phyloP scores from a whole-genome alignment of 2,888 invertebrate genomes.

The Drosophila gaucha region DNA sequence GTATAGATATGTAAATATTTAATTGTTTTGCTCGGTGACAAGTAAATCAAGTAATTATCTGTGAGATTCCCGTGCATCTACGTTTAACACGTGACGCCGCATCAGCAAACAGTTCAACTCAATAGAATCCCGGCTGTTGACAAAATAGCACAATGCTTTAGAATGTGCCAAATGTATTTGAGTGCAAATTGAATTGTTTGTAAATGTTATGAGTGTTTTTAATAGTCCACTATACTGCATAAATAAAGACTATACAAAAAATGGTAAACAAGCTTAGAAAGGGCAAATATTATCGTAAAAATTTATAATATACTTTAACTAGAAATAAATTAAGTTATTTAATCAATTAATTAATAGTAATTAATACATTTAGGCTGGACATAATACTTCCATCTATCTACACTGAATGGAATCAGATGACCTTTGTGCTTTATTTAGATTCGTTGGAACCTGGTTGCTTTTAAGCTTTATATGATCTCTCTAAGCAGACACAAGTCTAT shows the following conservation, averaged over 20 bases:
- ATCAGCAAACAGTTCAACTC: conserved; percentile 1
- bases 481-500: too few species aligned
- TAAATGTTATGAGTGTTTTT: not conserved
- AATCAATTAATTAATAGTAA: too few species aligned
- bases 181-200: conserved; percentile 35
- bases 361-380: too few species aligned
- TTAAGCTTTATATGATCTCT: too few species aligned
- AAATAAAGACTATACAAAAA: not conserved
- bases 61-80: conserved; percentile 38
- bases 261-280: not conserved
- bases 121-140: not conserved
- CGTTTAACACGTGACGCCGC: conserved; percentile 36
- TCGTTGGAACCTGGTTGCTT: too few species aligned
- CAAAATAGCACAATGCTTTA: conserved; percentile 1
- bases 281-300: not conserved
- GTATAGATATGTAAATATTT: conserved; percentile 55
- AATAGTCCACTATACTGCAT: not conserved
- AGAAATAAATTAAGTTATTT: too few species aligned
- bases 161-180: conserved; percentile 24
- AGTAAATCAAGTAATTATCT: conserved; percentile 65
- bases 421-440: too few species aligned
- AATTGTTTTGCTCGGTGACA: conserved; percentile 63
- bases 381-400: too few species aligned
- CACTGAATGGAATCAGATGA: too few species aligned
- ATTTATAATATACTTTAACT: too few species aligned